Conservation (phyloP, 2,797 vertebrate species). For the Mus spretus region DNA sequence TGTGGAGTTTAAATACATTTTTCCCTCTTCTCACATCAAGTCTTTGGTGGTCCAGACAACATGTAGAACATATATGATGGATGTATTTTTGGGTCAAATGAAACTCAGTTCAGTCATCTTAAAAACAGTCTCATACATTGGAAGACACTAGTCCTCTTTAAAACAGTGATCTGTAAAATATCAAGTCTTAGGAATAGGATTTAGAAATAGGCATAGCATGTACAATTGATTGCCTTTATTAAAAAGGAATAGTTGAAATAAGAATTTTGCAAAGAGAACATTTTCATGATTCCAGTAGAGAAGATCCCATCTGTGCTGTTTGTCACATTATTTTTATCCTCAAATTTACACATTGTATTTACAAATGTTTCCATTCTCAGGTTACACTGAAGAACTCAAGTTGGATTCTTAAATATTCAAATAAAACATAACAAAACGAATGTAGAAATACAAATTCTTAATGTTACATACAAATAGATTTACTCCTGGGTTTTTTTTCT, state of each 20-base stretch:
- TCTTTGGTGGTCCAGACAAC: not conserved
- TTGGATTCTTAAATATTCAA: conserved; percentile 75
- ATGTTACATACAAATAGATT: conserved; percentile 54
- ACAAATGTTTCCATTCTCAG: conserved; percentile 86
- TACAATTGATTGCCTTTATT: not conserved
- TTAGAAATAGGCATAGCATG: conserved; percentile 27
- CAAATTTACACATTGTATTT: conserved; percentile 84
- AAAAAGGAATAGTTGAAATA: not conserved
- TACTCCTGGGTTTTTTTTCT: not conserved
- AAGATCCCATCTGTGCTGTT: conserved; percentile 82
- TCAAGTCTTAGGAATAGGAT: not conserved
- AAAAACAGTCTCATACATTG: not conserved
- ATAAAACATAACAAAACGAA: conserved; percentile 79
- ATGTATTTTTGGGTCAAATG: not conserved
- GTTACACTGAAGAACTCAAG: conserved; percentile 81
- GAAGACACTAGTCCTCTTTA: not conserved
- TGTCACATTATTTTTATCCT: conserved; percentile 79
- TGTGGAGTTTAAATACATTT: not conserved
- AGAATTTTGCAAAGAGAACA: not conserved
- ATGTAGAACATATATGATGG: not conserved
- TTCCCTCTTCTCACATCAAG: not conserved
- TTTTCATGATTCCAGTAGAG: conserved; percentile 56
- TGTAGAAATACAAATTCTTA: conserved; percentile 65
- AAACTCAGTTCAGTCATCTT: conserved; percentile 4
- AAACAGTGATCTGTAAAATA: conserved; percentile 53